Percentiles rank a stretch among this genome's conserved stretches.
phyloP scores from a whole-genome alignment of 2,888 invertebrate species.

The Chymomyza procnemis region DNA sequence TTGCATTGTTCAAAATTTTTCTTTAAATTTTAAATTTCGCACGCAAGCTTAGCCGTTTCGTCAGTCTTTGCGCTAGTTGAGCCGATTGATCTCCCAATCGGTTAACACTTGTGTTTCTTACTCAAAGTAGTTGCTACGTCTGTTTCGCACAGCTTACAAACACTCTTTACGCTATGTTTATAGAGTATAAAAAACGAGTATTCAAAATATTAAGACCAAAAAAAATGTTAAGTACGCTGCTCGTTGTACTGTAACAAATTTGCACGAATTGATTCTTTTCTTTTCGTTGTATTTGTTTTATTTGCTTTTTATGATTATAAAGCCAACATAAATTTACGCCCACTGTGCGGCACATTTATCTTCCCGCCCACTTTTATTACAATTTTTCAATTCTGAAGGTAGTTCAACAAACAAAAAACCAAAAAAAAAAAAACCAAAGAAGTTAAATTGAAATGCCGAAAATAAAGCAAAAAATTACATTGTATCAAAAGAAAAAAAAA shows the following conservation, averaged over 20 bases:
- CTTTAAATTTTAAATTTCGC: too few relatives aligned
- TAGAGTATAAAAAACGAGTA: constrained; percentile 69
- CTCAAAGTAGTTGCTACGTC: too few relatives aligned
- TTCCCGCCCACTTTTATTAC: constrained; percentile 20
- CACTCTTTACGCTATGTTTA: constrained; percentile 1
- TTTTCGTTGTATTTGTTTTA: too few relatives aligned
- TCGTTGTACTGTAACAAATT: constrained; percentile 49
- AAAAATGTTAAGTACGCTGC: neutral
- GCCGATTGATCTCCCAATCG: too few relatives aligned
- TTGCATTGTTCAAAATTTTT: too few relatives aligned
- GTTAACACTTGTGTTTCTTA: too few relatives aligned
- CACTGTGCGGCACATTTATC: neutral
- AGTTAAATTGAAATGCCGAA: neutral
- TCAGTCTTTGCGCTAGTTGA: too few relatives aligned
- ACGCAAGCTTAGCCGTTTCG: too few relatives aligned
- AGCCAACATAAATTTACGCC: constrained; percentile 55
- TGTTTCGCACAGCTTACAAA: too few relatives aligned
- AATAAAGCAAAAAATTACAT: constrained; percentile 4
- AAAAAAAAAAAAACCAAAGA: constrained; percentile 10
- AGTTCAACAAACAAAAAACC: constrained; percentile 19
- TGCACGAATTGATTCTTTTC: constrained; percentile 49
- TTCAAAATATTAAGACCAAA: neutral
- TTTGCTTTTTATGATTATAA: constrained; percentile 57
- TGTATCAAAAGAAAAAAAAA: neutral
- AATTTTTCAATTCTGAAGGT: constrained; percentile 25